Percentiles rank a stretch among this genome's conserved stretches.
Conservation (phyloP, 2,797 vertebrate genomes). For the Neoniphon sammara region DNA sequence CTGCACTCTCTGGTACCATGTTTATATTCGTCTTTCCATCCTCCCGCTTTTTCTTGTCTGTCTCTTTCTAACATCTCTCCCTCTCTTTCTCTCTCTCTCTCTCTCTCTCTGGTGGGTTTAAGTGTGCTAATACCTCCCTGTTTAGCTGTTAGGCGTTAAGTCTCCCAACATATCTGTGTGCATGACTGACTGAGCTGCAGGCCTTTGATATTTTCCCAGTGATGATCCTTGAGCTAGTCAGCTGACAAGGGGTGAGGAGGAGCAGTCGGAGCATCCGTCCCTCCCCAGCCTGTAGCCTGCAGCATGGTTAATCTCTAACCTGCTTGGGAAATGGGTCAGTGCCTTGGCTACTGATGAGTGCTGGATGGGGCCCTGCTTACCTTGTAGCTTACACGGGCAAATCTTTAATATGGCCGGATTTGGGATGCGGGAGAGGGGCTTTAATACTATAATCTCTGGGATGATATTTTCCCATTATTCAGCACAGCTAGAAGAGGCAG, state of each 20-base stretch:
- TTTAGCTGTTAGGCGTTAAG: conserved; percentile 50
- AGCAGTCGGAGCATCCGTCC: conserved; percentile 39
- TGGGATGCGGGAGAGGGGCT: conserved; percentile 70
- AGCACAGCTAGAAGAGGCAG: conserved; percentile 49
- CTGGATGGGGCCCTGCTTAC: conserved; percentile 64
- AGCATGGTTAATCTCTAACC: conserved; percentile 77
- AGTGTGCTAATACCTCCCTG: conserved; percentile 43
- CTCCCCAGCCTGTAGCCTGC: conserved; percentile 31
- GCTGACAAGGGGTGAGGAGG: conserved; percentile 58
- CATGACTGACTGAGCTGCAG: conserved; percentile 55
- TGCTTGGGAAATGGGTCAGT: conserved; percentile 83
- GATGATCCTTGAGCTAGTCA: conserved; percentile 66
- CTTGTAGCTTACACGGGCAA: conserved; percentile 74
- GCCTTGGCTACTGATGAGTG: conserved; percentile 53
- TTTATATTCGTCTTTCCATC: conserved; percentile 33
- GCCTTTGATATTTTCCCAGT: conserved; percentile 50
- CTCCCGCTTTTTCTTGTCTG: conserved; percentile 49
- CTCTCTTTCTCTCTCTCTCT: conserved; percentile 9
- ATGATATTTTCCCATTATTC: conserved; percentile 74
- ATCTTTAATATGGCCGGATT: conserved; percentile 80
- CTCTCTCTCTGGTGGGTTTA: conserved; percentile 46
- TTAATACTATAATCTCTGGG: conserved; percentile 80
- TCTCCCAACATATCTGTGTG: conserved; percentile 53
- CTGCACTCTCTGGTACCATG: conserved; percentile 42
- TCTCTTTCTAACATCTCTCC: conserved; percentile 37